Percentiles rank a stretch among this genome's conserved stretches.
phyloP scores from a whole-genome alignment of 64 coral and sea anemone species.

The Pachyseris speciosa region DNA sequence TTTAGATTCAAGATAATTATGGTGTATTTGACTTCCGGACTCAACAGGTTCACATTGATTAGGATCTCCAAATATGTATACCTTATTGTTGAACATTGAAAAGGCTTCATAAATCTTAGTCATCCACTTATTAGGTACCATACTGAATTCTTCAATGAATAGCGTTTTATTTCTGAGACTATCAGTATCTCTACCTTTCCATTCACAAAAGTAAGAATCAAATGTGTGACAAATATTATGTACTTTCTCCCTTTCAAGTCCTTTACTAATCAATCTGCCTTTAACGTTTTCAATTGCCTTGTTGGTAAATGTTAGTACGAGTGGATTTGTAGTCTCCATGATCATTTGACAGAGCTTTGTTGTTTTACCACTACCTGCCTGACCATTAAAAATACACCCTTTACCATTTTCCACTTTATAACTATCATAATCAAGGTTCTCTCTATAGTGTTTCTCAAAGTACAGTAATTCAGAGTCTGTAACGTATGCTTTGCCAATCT shows the following conservation, averaged over 20 bases:
- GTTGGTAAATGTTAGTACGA: not conserved
- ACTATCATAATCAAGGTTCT: not conserved
- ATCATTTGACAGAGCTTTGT: slow-evolving; percentile 29
- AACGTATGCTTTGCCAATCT: not conserved
- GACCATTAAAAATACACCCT: not conserved
- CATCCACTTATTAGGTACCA: slow-evolving; percentile 43
- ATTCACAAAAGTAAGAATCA: slow-evolving; percentile 47
- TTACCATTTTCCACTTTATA: not conserved
- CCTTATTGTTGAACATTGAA: not conserved
- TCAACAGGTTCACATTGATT: slow-evolving; percentile 28
- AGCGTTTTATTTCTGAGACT: not conserved
- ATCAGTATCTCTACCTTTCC: not conserved
- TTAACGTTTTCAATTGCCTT: not conserved
- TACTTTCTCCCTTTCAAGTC: not conserved
- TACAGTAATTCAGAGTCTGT: slow-evolving; percentile 10
- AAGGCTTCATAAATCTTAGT: slow-evolving; percentile 15
- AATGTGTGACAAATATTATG: slow-evolving; percentile 44
- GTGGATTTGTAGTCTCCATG: not conserved
- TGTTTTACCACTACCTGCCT: slow-evolving; percentile 31
- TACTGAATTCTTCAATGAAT: slow-evolving; percentile 59
- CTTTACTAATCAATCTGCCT: not conserved
- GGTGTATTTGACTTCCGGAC: not conserved
- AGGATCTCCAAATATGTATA: not conserved
- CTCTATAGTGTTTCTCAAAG: slow-evolving; percentile 45
- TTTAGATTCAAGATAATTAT: not conserved